A percentile compares a stretch with the other conserved stretches of the same genome.
phyloP scores from a whole-genome alignment of 1,140 invertebrate species.

The Paraescarpia echinospica region DNA sequence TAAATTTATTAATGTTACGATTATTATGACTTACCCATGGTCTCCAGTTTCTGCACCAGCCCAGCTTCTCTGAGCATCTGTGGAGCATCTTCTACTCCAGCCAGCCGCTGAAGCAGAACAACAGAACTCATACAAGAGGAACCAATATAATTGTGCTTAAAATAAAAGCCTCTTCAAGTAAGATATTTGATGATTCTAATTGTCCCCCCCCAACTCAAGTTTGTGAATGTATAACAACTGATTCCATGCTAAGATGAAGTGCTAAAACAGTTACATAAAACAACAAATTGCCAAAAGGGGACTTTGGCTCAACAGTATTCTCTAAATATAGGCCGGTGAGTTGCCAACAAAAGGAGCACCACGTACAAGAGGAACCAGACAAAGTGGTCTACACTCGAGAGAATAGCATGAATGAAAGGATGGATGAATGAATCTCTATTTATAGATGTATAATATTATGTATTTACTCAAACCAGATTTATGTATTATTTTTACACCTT shows the following conservation, averaged over 20 bases:
- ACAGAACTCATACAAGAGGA: neutral
- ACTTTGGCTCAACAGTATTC: neutral
- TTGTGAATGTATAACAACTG: neutral
- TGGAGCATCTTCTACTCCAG: constrained; percentile 20
- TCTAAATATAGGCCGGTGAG: neutral
- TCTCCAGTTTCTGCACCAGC: constrained; percentile 16
- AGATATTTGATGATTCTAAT: too few species aligned
- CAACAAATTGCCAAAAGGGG: neutral
- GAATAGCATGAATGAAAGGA: neutral
- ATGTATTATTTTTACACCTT: too few species aligned
- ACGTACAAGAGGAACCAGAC: neutral
- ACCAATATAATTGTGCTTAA: neutral
- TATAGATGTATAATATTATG: neutral
- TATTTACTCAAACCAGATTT: neutral
- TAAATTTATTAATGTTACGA: neutral
- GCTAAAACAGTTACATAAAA: neutral
- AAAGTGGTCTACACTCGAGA: neutral
- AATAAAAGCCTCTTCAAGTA: too few species aligned
- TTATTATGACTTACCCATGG: neutral
- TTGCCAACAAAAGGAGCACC: too few species aligned
- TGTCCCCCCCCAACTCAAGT: neutral
- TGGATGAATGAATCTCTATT: neutral
- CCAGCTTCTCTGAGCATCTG: constrained; percentile 9
- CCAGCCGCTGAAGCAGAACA: constrained; percentile 17
- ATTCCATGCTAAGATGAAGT: neutral